Evolutionary conservation across 2,888 invertebrate species (phyloP).

Genomic region (Aradus depressus): DNA sequence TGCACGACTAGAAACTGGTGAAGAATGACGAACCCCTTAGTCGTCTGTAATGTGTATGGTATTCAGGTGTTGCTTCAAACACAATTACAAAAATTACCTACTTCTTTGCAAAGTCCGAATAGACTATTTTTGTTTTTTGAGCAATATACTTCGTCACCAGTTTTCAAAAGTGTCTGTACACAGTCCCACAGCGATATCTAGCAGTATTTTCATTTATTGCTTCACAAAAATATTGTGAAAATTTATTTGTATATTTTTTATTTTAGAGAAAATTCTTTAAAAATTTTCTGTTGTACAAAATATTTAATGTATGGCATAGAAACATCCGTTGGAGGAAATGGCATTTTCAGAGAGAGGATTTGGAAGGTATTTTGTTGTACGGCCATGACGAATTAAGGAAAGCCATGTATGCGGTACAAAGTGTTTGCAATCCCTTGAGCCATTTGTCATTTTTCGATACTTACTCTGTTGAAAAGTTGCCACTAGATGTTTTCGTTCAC

Average conservation of each 20-base stretch:
- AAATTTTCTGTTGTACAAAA: not conserved
- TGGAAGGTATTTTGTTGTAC: constrained; percentile 2
- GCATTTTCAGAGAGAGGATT: not conserved
- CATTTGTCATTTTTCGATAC: constrained; percentile 52
- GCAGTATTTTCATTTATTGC: not conserved
- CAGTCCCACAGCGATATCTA: no score
- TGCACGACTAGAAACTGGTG: no score
- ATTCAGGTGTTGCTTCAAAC: no score
- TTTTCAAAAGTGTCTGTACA: not conserved
- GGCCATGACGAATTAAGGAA: constrained; percentile 45
- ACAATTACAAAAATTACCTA: no score
- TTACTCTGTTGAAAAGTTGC: constrained; percentile 40
- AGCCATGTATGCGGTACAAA: constrained; percentile 58
- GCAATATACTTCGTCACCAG: not conserved
- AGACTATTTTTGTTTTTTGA: not conserved
- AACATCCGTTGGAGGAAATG: constrained; percentile 1
- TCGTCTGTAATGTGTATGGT: no score
- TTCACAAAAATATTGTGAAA: not conserved
- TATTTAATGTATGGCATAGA: constrained; percentile 7
- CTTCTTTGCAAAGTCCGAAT: not conserved
- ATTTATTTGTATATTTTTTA: not conserved
- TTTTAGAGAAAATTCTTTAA: constrained; percentile 9
- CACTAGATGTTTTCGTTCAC: constrained; percentile 59
- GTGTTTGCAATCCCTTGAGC: constrained; percentile 53
- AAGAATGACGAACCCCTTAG: no score